Conservation (phyloP, 2,888 invertebrate genomes). For the Zhengitettix transpicula region DNA sequence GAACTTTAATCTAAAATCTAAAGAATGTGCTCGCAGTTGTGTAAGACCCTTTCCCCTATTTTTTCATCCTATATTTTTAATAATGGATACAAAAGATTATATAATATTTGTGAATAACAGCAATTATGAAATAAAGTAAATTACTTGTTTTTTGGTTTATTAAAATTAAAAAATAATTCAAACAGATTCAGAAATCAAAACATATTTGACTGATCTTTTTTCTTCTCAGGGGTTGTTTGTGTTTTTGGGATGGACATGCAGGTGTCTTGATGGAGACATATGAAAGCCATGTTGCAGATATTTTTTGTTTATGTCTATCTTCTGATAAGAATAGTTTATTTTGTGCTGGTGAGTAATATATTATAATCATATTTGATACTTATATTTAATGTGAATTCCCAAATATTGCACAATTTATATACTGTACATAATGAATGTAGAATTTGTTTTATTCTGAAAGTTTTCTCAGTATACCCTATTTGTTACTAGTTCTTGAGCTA, state of each 20-base stretch:
- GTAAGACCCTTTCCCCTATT: no score
- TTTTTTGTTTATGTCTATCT: conserved; percentile 55
- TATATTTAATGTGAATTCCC: neutral
- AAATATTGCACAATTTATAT: neutral
- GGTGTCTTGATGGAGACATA: conserved; percentile 66
- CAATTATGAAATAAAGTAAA: no score
- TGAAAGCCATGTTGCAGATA: conserved; percentile 66
- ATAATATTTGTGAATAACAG: no score
- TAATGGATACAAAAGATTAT: no score
- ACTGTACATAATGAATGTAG: neutral
- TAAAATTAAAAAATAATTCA: no score
- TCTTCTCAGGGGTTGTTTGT: conserved; percentile 48
- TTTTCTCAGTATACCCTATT: no score
- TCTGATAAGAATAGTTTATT: conserved; percentile 51
- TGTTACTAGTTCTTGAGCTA: no score
- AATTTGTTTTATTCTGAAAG: neutral
- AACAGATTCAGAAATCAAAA: no score
- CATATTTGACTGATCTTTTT: neutral
- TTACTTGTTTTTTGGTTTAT: no score
- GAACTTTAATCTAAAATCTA: no score
- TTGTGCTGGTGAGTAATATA: conserved; percentile 42
- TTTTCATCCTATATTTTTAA: no score
- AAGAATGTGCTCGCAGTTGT: no score
- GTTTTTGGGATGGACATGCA: conserved; percentile 72
- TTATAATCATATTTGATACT: neutral